Conservation (phyloP, 2,888 invertebrate species). For the Sphinx pinastri region DNA sequence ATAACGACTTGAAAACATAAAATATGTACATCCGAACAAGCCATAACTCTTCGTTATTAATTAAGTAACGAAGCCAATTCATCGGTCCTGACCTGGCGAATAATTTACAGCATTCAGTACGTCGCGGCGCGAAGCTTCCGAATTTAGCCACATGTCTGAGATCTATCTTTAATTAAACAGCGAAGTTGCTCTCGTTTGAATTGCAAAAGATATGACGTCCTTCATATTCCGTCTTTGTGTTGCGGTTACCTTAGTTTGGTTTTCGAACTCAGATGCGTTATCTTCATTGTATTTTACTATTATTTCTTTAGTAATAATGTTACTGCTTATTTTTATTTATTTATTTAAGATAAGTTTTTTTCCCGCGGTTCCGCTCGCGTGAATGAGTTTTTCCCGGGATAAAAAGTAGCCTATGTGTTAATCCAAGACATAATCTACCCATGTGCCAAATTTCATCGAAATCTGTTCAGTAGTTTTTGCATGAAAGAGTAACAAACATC, state of each 20-base stretch:
- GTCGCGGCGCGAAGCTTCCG: constrained; percentile 10
- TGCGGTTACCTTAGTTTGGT: neutral
- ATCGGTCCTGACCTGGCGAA: constrained; percentile 5
- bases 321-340: no score
- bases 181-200: neutral
- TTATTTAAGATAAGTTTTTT: no score
- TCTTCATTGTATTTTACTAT: no score
- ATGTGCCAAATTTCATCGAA: no score
- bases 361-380: no score
- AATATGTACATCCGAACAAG: neutral
- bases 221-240: neutral
- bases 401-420: no score
- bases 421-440: no score
- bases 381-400: no score
- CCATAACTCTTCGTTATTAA: neutral
- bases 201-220: neutral
- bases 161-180: constrained; percentile 6
- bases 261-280: neutral
- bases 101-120: constrained; percentile 22
- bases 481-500: no score
- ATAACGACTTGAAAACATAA: no score
- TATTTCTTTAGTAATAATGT: no score
- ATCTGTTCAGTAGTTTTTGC: no score
- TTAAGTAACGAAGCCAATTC: constrained; percentile 12
- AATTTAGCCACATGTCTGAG: constrained; percentile 16